Evolutionary conservation across 2,797 vertebrate genomes (phyloP), one percentile per base, ranked within the genome.

Genomic region (Rhabdomys pumilio): DNA sequence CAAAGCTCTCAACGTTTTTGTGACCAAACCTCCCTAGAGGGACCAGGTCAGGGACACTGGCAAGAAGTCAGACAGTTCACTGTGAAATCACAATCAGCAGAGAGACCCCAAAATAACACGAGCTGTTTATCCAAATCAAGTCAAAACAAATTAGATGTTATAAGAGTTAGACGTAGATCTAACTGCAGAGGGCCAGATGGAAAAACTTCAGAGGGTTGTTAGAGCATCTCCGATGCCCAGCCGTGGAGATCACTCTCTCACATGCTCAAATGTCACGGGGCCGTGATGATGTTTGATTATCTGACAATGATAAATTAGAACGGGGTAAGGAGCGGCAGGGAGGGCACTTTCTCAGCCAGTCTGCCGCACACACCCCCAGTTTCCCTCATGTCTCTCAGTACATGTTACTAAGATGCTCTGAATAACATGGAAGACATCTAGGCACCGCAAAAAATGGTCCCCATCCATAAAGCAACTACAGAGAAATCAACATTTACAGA

Each of bases 301-400:
- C n/a, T 19, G 65, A 75, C 63, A 19, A 0, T 1, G 2, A 69
- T 55, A 55, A 65, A 67, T 59, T 55, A 88, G 79, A 91, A 81
- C 34, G 67, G 13, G 8, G 34, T 31, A 2, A 9, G 14, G 19
- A 57, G 34, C 1, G 41, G 22, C 29, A 19, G 75, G 89, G 73
- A 38, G 20, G 72, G 1, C 3, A 2, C 2, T 6, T 29, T 24
- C 31, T 5, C 38, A 44, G 38, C 14, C 57, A 2, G 38, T 11
- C 57, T 83, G 5, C 38, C 0, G 1, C 15, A 19, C 2, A 3
- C 34, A 44, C 63, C 0, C 19, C 9, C 0, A 0, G 0, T 63
- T 19, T 41, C 6, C 63, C 0, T 22, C 0, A 0, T 0, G 7
- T 29, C n/a, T 34, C 79, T 14, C 0, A 14, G 1, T 31, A 14